phyloP scores from a whole-genome alignment of 2,797 vertebrate species.

The Coranthus polyacanthus region DNA sequence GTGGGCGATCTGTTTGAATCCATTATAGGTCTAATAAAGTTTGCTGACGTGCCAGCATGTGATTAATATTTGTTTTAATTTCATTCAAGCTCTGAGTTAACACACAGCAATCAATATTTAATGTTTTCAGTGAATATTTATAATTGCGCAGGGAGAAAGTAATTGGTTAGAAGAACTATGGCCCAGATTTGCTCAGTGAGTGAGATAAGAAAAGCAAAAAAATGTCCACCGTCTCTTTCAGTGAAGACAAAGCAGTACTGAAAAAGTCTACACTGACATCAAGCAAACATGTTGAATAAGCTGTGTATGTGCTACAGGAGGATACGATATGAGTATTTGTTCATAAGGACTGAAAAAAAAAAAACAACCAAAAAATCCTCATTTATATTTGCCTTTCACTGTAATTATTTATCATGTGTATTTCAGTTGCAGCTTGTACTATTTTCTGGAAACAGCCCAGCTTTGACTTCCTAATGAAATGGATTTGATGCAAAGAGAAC shows the following conservation, averaged over 20 bases:
- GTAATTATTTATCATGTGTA: slow-evolving; percentile 32
- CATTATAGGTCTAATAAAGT: slow-evolving; percentile 71
- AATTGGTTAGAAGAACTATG: slow-evolving; percentile 72
- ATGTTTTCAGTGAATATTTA: slow-evolving; percentile 83
- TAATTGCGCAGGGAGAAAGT: slow-evolving; percentile 72
- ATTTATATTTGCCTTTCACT: not conserved
- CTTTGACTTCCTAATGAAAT: slow-evolving; percentile 70
- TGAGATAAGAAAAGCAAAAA: slow-evolving; percentile 39
- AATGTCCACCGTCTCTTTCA: slow-evolving; percentile 12
- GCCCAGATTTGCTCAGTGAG: slow-evolving; percentile 49
- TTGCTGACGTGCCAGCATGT: slow-evolving; percentile 65
- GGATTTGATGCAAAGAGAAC: slow-evolving; percentile 66
- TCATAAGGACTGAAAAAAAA: not conserved
- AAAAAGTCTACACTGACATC: slow-evolving; percentile 1
- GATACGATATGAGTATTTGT: slow-evolving; percentile 8
- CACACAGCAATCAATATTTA: slow-evolving; percentile 82
- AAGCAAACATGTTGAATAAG: not conserved
- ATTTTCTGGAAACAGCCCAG: slow-evolving; percentile 42
- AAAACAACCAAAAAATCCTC: not conserved
- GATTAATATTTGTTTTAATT: slow-evolving; percentile 88
- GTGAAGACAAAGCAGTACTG: slow-evolving; percentile 5
- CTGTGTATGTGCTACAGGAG: slow-evolving; percentile 7
- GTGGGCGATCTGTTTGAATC: slow-evolving; percentile 59
- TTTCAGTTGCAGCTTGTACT: slow-evolving; percentile 49
- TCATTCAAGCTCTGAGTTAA: slow-evolving; percentile 77